Evolutionary conservation across 2,888 invertebrate species (phyloP), one percentile per base, ranked within the genome.

Genomic region (Chloromyia formosa): DNA sequence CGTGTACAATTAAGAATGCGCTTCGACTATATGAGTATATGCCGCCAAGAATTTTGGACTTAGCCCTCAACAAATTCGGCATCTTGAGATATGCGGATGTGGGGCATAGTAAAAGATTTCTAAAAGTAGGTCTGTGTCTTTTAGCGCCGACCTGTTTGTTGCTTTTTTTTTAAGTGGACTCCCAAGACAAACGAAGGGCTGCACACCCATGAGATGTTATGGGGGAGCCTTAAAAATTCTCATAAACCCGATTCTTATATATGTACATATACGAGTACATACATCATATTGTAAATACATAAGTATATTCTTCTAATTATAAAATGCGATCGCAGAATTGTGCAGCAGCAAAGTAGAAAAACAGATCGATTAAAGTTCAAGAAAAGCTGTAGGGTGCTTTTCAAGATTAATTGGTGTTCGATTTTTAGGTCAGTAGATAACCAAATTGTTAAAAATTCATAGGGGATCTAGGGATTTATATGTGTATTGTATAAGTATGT

Each of bases 381-480:
- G 3, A 71, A 56, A 66, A 71, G 23, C 58, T 56, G 40, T 58
- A 56, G 71, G 71, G 56, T 53, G 68, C 68, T 56, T 40, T 35
- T 71, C 9, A 66, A 66, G 66, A 66, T 66, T 66, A 45, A 66
- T 66, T 66, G 58, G 42, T 23, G 22, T 40, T 71, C 40, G 20
- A 58, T 56, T 56, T 71, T 71, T 71, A 56, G 71, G 71, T 71
- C 71, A 71, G 56, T 71, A 56, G 71, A 71, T 71, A 71, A 71
- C 71, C 40, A 56, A 35, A 56, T 35, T 40, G 16, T 71, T 18
- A 18, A 40, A 40, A 18, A 45, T 45, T n/a, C 20, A 35, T 42
- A 45, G 45, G 49, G 49, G 45, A 12, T 22, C 49, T 22, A 49
- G 14, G 49, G 16, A 49, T 49, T n/a, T 42, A 42, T n/a, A n/a